Conservation (phyloP, 2,797 vertebrate species). For the Pogonophryne albipinna region DNA sequence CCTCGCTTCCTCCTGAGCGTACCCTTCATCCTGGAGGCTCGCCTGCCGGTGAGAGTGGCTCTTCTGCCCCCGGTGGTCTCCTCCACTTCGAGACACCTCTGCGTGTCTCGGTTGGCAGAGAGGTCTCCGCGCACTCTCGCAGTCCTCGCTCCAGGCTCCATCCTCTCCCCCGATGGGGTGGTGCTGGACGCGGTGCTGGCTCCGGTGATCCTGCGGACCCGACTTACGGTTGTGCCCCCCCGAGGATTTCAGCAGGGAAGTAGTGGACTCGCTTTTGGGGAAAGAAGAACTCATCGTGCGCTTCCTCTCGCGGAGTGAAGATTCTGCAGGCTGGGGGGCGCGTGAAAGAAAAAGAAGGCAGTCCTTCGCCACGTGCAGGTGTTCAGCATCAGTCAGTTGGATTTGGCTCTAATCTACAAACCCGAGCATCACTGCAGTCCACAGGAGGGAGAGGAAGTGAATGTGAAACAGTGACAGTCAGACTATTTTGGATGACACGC, state of each 20-base stretch:
- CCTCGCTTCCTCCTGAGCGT: slow-evolving; percentile 75
- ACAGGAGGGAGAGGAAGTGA: slow-evolving; percentile 27
- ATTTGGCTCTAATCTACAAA: slow-evolving; percentile 24
- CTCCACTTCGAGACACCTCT: slow-evolving; percentile 38
- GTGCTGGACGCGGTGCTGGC: slow-evolving; percentile 72
- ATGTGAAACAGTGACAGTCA: slow-evolving; percentile 19
- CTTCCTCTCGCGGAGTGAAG: slow-evolving; percentile 28
- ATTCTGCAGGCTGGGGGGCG: slow-evolving; percentile 41
- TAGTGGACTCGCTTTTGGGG: slow-evolving; percentile 92
- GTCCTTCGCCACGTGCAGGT: slow-evolving; percentile 69
- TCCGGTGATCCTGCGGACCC: slow-evolving; percentile 71
- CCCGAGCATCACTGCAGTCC: slow-evolving; percentile 21
- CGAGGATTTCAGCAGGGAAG: slow-evolving; percentile 87
- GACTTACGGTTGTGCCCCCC: slow-evolving; percentile 82
- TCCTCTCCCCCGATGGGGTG: slow-evolving; percentile 60
- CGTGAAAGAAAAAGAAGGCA: slow-evolving; percentile 27
- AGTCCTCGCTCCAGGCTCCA: slow-evolving; percentile 80
- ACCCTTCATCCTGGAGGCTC: slow-evolving; percentile 74
- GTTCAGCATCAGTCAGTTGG: slow-evolving; percentile 37
- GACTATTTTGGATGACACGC: slow-evolving; percentile 62
- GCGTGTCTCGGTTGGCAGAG: slow-evolving; percentile 88
- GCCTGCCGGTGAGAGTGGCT: slow-evolving; percentile 74
- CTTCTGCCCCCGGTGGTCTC: slow-evolving; percentile 74
- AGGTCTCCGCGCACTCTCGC: slow-evolving; percentile 92
- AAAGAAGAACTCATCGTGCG: slow-evolving; percentile 88